Evolutionary conservation across 2,888 invertebrate genomes (phyloP).

Genomic region (Ellobium chinense): DNA sequence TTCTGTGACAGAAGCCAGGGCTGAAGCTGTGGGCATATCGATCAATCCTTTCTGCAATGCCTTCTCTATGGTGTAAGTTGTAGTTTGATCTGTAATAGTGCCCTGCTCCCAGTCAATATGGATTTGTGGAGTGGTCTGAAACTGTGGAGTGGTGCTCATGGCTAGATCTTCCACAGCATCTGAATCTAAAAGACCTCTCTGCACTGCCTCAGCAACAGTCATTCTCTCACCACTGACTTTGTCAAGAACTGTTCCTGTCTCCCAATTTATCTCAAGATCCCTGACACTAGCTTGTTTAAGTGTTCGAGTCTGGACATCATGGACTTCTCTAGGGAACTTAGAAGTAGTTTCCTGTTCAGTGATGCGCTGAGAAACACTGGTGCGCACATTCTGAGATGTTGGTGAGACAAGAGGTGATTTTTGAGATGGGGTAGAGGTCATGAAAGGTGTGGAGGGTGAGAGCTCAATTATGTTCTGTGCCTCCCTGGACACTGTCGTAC

Average conservation of each 20-base stretch:
- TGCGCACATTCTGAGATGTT: not conserved
- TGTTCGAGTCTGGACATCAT: not conserved
- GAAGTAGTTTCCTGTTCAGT: not conserved
- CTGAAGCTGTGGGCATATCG: conserved; percentile 64
- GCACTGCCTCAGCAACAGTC: conserved; percentile 89
- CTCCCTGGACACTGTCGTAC: not conserved
- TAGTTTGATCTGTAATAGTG: conserved; percentile 78
- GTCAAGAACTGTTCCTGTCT: conserved; percentile 81
- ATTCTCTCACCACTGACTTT: conserved; percentile 85
- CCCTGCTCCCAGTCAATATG: conserved; percentile 87
- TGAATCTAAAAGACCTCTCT: conserved; percentile 82
- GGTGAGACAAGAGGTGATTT: not conserved
- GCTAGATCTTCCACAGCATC: conserved; percentile 83
- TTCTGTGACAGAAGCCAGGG: conserved; percentile 53
- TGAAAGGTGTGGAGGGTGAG: not conserved
- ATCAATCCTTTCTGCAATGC: conserved; percentile 81
- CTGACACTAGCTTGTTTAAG: conserved; percentile 29
- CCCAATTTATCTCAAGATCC: conserved; percentile 67
- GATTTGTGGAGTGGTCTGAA: conserved; percentile 58
- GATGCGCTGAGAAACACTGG: not conserved
- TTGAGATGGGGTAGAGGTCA: not conserved
- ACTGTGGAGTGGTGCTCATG: conserved; percentile 51
- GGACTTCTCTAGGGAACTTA: not conserved
- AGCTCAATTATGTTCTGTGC: not conserved
- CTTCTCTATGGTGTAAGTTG: conserved; percentile 88